Evolutionary conservation across 2,797 vertebrate genomes (phyloP), one percentile per base, ranked within the genome.

Genomic region (Malurus leucopterus): DNA sequence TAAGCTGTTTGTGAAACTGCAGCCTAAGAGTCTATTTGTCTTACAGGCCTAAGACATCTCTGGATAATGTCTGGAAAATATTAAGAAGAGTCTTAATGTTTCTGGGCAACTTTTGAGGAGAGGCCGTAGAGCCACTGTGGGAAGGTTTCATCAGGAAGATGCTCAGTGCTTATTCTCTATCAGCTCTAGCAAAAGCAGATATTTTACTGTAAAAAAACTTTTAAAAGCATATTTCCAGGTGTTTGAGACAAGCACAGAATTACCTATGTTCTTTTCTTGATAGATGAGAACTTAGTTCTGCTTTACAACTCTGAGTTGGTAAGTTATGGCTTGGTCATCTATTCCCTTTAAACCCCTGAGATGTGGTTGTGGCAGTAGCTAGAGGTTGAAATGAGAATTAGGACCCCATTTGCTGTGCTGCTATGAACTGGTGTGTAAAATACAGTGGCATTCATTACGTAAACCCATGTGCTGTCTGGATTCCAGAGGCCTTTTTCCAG

Each of bases 1-100:
- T 89, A 93, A 92, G 80, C 73, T 93, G 88, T 84, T 92, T 91
- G 88, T 88, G 74, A 81, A 92, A 70, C 61, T 55, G 63, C 83
- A 91, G 63, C 40, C 77, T 67, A 40, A 34, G 55, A 88, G 57
- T 81, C 51, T 69, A 16, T 63, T 86, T 64, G 41, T 88, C 59
- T 86, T 93, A 32, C 71, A 49, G 73, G 74, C 30, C 38, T 41
- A 76, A 91, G 63, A 88, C 14, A 53, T 67, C 65, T 73, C 41
- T 76, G n/a, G 41, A 36, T 90, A 68, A 55, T 78, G 63, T 70
- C 74, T 84, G 78, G 62, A 59, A 87, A 70, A 68, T 51, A 27
- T 78, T 68, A 47, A 80, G 61, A 92, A 75, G 68, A 68, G 47
- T 81, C 79, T 80, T 85, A 75, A 65, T 7, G 7, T 78, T 95